Conservation (phyloP, 2,888 invertebrate species). For the Plebejus anna region DNA sequence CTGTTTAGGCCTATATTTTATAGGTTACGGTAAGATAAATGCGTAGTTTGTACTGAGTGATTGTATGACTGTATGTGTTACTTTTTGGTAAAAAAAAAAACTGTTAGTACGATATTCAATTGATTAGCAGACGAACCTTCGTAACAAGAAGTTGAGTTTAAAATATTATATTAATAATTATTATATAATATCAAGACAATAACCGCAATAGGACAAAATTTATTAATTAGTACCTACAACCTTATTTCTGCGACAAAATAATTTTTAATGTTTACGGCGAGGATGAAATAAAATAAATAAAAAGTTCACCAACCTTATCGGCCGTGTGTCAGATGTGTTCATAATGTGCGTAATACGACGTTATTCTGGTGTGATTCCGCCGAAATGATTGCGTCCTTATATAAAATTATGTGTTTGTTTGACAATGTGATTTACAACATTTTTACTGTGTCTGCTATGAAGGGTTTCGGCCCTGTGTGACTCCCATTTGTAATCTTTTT, state of each 20-base stretch:
- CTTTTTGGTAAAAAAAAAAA: no score
- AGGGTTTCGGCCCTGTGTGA: conserved; percentile 21
- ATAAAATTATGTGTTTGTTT: conserved; percentile 64
- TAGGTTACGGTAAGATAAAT: no score
- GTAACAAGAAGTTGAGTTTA: no score
- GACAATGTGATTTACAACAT: conserved; percentile 48
- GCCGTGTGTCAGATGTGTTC: conserved; percentile 43
- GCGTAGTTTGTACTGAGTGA: no score
- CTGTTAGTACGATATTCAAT: no score
- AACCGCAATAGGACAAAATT: no score
- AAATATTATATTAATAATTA: no score
- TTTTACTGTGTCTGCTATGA: conserved; percentile 34
- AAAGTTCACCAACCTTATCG: neutral
- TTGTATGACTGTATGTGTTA: no score
- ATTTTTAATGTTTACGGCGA: neutral
- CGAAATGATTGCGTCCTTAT: conserved; percentile 68
- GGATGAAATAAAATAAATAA: neutral
- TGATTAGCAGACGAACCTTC: no score
- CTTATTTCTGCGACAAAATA: neutral
- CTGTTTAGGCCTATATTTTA: neutral
- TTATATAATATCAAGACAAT: no score
- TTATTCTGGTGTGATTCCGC: conserved; percentile 59
- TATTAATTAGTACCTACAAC: neutral
- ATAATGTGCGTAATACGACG: conserved; percentile 60
- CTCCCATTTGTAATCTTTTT: conserved; percentile 36